A percentile compares a stretch with the other conserved stretches of the same genome.
These are phyloP conservation scores for Ascidia mentula DNA, from an alignment of 23 tunicate species.

Conservation along the genomic window DNA sequence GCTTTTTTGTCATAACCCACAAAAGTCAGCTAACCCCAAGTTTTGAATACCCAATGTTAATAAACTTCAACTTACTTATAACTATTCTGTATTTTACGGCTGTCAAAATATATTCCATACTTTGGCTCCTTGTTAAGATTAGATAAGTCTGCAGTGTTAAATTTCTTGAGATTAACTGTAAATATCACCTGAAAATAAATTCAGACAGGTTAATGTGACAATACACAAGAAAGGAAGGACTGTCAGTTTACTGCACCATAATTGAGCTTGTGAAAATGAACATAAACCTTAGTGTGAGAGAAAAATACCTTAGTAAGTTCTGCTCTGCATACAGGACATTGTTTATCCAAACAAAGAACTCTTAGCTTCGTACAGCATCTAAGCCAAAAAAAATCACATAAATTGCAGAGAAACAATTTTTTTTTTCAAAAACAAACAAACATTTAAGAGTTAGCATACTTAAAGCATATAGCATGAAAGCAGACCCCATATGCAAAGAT, in stretches of 20 bases:
- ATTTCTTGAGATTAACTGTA: not conserved
- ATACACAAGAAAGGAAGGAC: not conserved
- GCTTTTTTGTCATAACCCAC: no score
- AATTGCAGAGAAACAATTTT: not conserved
- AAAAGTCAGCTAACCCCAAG: no score
- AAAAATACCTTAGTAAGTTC: slow-evolving; percentile 25
- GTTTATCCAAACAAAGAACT: slow-evolving; percentile 44
- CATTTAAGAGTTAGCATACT: not conserved
- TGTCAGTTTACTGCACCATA: no score
- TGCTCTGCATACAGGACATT: slow-evolving; percentile 56
- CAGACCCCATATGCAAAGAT: slow-evolving; percentile 64
- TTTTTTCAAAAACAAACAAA: not conserved
- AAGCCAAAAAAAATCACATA: not conserved
- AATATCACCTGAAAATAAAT: not conserved
- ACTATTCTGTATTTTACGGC: slow-evolving; percentile 23
- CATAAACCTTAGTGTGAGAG: not conserved
- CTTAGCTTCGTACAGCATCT: slow-evolving; percentile 65
- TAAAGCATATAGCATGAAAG: slow-evolving; percentile 68
- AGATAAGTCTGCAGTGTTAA: slow-evolving; percentile 12
- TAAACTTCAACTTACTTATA: slow-evolving; percentile 57
- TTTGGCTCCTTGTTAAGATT: slow-evolving; percentile 47
- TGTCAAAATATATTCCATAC: slow-evolving; percentile 62
- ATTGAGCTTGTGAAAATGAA: not conserved
- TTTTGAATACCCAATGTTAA: no score
- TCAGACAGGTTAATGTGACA: not conserved